These are phyloP conservation scores for Nephrotoma guestfalica DNA, from an alignment of 2,888 invertebrate species.

Conservation along the genomic window DNA sequence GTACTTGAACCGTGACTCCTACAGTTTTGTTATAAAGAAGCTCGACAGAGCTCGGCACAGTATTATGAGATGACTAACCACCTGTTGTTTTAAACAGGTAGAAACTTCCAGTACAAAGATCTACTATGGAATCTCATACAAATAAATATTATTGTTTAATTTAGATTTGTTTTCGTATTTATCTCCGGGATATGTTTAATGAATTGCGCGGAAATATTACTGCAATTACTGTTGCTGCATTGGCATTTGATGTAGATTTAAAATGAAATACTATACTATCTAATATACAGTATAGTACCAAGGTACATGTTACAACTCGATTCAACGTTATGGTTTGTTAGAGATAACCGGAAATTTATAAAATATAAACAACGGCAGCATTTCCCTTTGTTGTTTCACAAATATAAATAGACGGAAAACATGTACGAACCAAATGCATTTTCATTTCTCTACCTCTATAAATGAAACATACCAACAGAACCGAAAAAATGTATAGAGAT, in stretches of 20 bases:
- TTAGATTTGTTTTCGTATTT: background rate
- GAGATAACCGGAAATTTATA: background rate
- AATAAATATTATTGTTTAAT: background rate
- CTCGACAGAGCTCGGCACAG: background rate
- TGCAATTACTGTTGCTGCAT: background rate
- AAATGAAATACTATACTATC: background rate
- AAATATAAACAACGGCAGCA: background rate
- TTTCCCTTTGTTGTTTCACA: background rate
- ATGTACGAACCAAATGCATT: background rate
- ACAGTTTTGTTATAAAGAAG: background rate
- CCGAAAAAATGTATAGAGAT: background rate
- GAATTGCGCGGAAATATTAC: background rate
- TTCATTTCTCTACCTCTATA: background rate
- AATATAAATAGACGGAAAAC: background rate
- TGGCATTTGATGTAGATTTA: background rate
- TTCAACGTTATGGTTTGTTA: background rate
- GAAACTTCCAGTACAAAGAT: too few species aligned
- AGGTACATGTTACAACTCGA: background rate
- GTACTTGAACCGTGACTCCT: background rate
- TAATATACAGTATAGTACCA: background rate
- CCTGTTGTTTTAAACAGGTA: background rate
- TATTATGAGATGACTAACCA: background rate
- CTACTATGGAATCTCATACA: too few species aligned
- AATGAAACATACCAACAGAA: background rate
- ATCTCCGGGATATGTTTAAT: background rate